These are phyloP conservation scores for Hippasteria phrygiana DNA, from an alignment of 53 echinoderm and acorn worm species.

Conservation along the genomic window DNA sequence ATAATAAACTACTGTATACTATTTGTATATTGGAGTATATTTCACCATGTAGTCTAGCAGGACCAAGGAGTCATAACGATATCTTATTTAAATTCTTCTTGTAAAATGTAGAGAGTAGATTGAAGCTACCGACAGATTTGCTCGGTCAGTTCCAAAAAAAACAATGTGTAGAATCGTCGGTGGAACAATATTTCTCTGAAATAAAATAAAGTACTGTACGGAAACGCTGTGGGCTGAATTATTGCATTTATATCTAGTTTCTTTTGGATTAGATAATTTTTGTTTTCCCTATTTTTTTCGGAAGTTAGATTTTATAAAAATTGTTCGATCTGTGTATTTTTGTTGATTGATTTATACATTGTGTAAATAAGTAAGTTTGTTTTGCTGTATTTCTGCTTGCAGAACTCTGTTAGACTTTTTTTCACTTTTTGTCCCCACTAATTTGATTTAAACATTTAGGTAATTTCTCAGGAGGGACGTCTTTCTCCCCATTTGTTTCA, in stretches of 20 bases:
- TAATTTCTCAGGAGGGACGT: too few relatives aligned
- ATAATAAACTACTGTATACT: slow-evolving; percentile 26
- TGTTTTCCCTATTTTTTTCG: background rate
- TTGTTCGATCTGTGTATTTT: background rate
- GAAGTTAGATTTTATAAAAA: background rate
- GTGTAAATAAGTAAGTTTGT: too few relatives aligned
- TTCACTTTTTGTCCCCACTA: too few relatives aligned
- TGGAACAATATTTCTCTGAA: slow-evolving; percentile 65
- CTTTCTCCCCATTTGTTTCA: too few relatives aligned
- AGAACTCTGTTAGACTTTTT: too few relatives aligned
- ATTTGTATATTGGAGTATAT: slow-evolving; percentile 57
- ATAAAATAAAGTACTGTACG: slow-evolving; percentile 65
- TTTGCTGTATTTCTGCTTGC: too few relatives aligned
- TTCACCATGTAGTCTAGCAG: slow-evolving; percentile 42
- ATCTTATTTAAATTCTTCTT: slow-evolving; percentile 56
- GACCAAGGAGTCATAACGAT: slow-evolving; percentile 9
- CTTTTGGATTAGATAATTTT: background rate
- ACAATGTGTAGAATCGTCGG: slow-evolving; percentile 41
- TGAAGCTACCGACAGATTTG: slow-evolving; percentile 2
- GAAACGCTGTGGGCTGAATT: background rate
- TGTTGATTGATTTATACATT: too few relatives aligned
- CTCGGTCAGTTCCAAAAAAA: slow-evolving; percentile 24
- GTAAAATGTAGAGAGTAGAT: slow-evolving; percentile 53
- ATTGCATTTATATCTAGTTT: background rate
- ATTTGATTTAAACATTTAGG: too few relatives aligned